phyloP scores from a whole-genome alignment of 2,797 vertebrate species.

The Buphagus erythrorhynchus region DNA sequence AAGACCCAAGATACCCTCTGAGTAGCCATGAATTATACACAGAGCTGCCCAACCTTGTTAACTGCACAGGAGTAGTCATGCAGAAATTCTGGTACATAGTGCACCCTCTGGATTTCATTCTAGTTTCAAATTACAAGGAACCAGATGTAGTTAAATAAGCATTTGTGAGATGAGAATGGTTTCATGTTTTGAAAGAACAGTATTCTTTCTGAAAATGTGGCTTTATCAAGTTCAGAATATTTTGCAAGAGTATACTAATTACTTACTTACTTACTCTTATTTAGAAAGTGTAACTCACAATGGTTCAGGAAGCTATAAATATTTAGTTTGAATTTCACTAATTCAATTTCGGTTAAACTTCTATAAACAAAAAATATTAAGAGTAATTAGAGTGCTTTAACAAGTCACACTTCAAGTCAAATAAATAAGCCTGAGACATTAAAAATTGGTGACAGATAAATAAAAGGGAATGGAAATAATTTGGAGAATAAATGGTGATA shows the following conservation, averaged over 20 bases:
- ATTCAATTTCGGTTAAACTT: neutral
- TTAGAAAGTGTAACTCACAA: neutral
- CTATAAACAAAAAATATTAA: neutral
- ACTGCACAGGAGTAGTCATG: neutral
- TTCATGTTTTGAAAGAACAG: neutral
- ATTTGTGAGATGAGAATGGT: neutral
- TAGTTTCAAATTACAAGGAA: neutral
- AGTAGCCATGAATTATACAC: conserved; percentile 52
- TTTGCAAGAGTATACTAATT: neutral
- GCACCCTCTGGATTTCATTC: conserved; percentile 21
- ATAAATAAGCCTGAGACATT: neutral
- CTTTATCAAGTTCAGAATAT: neutral
- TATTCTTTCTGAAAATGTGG: neutral
- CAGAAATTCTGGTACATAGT: neutral
- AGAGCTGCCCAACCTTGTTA: conserved; percentile 37
- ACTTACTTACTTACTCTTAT: neutral
- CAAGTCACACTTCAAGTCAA: neutral
- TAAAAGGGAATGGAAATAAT: neutral
- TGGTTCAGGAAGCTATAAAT: neutral
- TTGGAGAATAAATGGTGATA: neutral
- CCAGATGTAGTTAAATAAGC: neutral
- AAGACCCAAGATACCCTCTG: conserved; percentile 3
- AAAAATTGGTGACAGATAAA: neutral
- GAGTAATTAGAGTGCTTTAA: neutral
- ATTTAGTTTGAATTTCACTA: neutral